Base-by-base conservation (phyloP, 2,888 invertebrate genomes). In the Phortica okadai region DNA sequence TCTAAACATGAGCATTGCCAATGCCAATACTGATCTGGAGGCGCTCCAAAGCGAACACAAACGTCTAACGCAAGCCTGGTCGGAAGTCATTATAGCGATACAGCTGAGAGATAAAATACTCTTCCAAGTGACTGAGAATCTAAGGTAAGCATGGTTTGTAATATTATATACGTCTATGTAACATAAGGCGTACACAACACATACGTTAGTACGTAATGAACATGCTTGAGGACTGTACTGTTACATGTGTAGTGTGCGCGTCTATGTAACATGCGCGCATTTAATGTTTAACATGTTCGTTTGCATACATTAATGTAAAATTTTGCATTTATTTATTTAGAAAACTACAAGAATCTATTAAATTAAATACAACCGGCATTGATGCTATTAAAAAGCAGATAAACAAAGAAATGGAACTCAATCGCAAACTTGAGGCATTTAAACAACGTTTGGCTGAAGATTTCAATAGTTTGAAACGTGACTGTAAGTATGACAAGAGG, bases 11-110 rank as follows among this genome's bases (percentile, higher is more conserved):
- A 92, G 94, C 89, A 93, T 95, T 44, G 93, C 94, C 0, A 93
- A 95, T 79, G 95, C 95, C n/a, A 94, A 94, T 78, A 93, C 94
- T 0, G 96, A 96, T 86, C 91, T 96, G 33, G 95, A 95, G 87
- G 94, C 94, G 33, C 88, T 96, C 72, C 94, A 95, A 83, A 91
- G 93, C 70, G 96, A 96, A 83, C 94, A 95, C 79, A 94, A 94
- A 58, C 94, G 94, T 5, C 91, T 96, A 21, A 93, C 95, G 79
- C 94, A 94, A 83, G 93, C 95, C 6, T 96, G 96, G 96, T 94
- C 95, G 87, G 94, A 95, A 14, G 95, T 96, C 59, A 93, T 96
- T 2, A 92, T 94, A 11, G 94, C 94, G 76, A 95, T 96, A 78
- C 92, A 93, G 33, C 94, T 95, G 77, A 91, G 95, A 33, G 96